These are phyloP conservation scores for Rhinolophus ferrumequinum DNA, from an alignment of 2,113 vertebrate species.

Conservation along the genomic window DNA sequence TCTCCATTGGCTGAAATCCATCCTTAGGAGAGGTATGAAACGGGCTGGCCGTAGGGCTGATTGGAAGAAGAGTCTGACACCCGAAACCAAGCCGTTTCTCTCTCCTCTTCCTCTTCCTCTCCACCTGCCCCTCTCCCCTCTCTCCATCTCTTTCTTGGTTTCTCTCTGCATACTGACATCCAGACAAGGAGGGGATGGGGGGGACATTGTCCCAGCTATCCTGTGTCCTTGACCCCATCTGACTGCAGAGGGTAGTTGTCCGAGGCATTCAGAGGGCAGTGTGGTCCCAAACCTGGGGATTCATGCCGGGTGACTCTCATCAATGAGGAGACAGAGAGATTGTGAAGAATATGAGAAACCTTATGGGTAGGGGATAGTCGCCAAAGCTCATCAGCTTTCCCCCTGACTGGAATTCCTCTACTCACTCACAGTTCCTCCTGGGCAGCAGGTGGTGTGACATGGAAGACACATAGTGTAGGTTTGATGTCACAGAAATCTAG, in stretches of 20 bases:
- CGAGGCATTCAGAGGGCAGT: neutral
- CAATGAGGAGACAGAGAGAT: neutral
- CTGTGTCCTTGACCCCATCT: fast-evolving
- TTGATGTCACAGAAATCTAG: neutral
- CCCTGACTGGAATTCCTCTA: neutral
- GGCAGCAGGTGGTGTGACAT: neutral
- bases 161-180: neutral
- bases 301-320: neutral
- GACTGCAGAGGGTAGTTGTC: neutral
- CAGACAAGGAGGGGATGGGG: neutral
- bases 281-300: neutral
- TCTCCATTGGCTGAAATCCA: neutral
- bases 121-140: too few species aligned
- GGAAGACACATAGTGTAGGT: neutral
- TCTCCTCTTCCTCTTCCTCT: neutral
- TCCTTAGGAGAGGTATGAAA: neutral
- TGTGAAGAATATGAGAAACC: neutral
- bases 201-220: neutral
- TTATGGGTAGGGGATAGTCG: fast-evolving
- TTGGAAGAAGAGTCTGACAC: neutral
- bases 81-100: neutral
- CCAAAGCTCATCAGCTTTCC: neutral
- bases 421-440: neutral
- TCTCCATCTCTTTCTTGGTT: neutral
- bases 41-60: neutral